phyloP scores from a whole-genome alignment of 2,888 invertebrate species.

The Trachelus stipa region DNA sequence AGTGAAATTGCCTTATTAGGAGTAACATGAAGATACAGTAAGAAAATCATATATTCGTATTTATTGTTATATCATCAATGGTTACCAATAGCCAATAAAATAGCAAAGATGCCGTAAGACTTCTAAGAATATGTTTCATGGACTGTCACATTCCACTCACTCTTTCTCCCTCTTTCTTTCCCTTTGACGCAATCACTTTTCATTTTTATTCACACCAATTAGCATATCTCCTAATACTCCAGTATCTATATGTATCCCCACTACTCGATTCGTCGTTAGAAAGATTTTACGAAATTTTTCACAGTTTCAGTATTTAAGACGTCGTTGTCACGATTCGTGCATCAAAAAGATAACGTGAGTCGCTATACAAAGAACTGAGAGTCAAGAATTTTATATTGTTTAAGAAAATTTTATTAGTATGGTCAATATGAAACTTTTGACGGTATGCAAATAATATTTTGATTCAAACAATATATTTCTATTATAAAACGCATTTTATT shows the following conservation, averaged over 20 bases:
- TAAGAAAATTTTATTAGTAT: background rate
- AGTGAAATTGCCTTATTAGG: constrained; percentile 20
- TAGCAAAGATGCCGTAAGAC: background rate
- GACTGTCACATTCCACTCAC: background rate
- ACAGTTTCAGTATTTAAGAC: background rate
- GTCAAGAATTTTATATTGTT: background rate
- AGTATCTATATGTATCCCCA: background rate
- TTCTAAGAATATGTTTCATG: background rate
- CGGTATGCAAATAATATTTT: constrained; percentile 9
- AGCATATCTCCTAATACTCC: background rate
- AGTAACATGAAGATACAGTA: background rate
- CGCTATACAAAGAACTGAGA: background rate
- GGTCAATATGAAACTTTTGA: constrained; percentile 17
- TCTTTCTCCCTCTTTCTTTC: background rate
- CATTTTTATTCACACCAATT: background rate
- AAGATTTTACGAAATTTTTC: background rate
- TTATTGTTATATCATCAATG: background rate
- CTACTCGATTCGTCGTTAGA: background rate
- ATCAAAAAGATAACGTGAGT: background rate
- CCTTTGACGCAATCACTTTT: background rate
- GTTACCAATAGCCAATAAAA: background rate
- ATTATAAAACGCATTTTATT: constrained; percentile 1
- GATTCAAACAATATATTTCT: background rate
- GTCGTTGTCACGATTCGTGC: background rate
- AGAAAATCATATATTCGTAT: background rate